These are phyloP conservation scores for Peribatodes rhomboidaria DNA, from an alignment of 2,888 invertebrate species.

Conservation along the genomic window DNA sequence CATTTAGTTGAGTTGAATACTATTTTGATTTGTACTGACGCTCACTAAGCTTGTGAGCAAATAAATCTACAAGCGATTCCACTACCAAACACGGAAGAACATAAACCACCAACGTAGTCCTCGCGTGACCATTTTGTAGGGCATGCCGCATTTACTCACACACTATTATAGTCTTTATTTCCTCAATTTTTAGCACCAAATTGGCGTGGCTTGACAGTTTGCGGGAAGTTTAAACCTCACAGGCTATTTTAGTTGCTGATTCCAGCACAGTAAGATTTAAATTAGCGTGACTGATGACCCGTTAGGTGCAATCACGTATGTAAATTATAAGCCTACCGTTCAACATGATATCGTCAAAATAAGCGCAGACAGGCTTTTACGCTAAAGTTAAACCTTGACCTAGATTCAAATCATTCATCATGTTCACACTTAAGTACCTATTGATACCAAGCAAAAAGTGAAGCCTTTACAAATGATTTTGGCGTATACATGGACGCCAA, in stretches of 20 bases:
- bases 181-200: constrained; percentile 18
- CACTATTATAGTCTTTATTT: constrained; percentile 18
- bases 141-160: constrained; percentile 12
- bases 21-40: not conserved
- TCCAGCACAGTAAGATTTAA: constrained; percentile 2
- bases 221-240: not conserved
- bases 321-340: constrained; percentile 25
- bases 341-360: constrained; percentile 21
- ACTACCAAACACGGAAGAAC: constrained; percentile 40
- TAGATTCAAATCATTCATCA: constrained; percentile 22
- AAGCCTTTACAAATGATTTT: not conserved
- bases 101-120: constrained; percentile 38
- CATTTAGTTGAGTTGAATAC: no score
- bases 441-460: not conserved
- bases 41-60: constrained; percentile 20
- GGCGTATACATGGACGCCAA: not conserved
- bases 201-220: constrained; percentile 23
- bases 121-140: constrained; percentile 45
- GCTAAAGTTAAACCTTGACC: constrained; percentile 25
- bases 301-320: constrained; percentile 16
- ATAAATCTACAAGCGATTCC: constrained; percentile 36
- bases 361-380: constrained; percentile 19
- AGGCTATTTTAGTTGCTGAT: not conserved
- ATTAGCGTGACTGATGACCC: constrained; percentile 7
- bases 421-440: constrained; percentile 10